Percentiles rank a stretch among this genome's conserved stretches.
Evolutionary conservation across 2,797 vertebrate genomes (phyloP).

Genomic region (Rhinella marina): DNA sequence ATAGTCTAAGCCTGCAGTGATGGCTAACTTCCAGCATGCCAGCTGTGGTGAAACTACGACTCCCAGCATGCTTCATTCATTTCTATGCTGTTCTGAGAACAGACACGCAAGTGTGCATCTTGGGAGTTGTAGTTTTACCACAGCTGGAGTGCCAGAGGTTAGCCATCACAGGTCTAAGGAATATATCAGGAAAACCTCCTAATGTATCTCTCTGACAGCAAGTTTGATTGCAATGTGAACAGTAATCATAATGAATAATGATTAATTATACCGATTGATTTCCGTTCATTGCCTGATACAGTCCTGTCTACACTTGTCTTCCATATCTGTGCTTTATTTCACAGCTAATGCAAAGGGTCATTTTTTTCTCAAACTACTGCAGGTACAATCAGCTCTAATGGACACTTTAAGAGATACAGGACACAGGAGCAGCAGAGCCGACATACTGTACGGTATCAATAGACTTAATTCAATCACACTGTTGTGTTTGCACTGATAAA

Average conservation of each 20-base stretch:
- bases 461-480: constrained; percentile 36
- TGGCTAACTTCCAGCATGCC: too few species aligned
- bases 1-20: too few species aligned
- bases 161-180: too few species aligned
- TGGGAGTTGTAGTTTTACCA: too few species aligned
- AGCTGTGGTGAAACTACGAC: too few species aligned
- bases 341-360: background rate
- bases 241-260: background rate
- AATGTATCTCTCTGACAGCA: too few species aligned
- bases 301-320: background rate
- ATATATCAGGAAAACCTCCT: too few species aligned
- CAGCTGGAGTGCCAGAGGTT: too few species aligned
- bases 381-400: constrained; percentile 26
- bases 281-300: background rate
- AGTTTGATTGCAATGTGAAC: too few species aligned
- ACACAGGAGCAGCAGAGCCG: background rate
- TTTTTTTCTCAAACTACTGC: background rate
- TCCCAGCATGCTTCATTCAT: too few species aligned
- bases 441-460: constrained; percentile 10
- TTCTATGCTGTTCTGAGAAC: too few species aligned
- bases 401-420: background rate
- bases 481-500: constrained; percentile 45
- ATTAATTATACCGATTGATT: background rate
- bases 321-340: background rate
- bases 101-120: too few species aligned